These are phyloP conservation scores for Nycticryphes semicollaris DNA, from an alignment of 2,113 vertebrate species.

Conservation along the genomic window DNA sequence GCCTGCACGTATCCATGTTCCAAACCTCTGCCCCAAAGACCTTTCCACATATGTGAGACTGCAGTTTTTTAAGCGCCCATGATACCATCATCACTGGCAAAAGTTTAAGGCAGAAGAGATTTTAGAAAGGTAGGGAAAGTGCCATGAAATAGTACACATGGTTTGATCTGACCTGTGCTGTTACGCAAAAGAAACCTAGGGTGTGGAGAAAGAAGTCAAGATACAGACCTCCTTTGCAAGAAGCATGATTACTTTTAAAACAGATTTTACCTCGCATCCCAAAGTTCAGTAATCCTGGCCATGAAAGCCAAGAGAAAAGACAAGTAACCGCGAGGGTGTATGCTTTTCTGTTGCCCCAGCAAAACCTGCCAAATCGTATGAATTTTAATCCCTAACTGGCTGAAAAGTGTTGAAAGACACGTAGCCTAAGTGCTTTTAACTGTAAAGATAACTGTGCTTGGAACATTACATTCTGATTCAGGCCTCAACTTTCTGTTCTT, in stretches of 20 bases:
- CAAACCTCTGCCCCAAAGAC: neutral
- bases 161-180: neutral
- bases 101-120: neutral
- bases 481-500: neutral
- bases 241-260: neutral
- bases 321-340: neutral
- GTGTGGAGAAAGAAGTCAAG: neutral
- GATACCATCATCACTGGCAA: neutral
- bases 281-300: neutral
- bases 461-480: neutral
- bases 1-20: neutral
- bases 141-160: neutral
- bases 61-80: neutral
- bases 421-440: neutral
- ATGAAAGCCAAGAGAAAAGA: neutral
- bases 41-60: neutral
- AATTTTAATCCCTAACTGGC: neutral
- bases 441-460: neutral
- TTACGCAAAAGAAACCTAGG: neutral
- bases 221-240: neutral
- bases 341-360: neutral
- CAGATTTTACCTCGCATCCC: neutral
- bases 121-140: neutral
- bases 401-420: neutral
- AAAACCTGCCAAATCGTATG: neutral